Conservation (phyloP, 2,888 invertebrate species). For the Tenthredo scrophulariae region DNA sequence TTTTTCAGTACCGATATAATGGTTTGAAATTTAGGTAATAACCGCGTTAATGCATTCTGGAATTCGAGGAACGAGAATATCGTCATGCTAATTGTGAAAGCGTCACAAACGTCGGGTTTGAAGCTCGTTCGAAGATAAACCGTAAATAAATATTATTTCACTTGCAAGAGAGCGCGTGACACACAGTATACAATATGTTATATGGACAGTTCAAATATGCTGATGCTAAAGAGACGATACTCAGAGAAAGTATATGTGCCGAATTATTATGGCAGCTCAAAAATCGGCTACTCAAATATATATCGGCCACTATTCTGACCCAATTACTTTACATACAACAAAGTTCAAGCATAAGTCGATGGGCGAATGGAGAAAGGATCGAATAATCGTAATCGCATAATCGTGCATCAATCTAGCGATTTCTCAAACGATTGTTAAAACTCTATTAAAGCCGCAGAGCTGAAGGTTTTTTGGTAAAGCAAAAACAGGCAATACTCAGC, state of each 20-base stretch:
- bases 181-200: not conserved
- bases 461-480: not conserved
- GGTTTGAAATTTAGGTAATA: not conserved
- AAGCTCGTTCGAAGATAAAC: constrained; percentile 17
- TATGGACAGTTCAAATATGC: not conserved
- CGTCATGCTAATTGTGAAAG: constrained; percentile 33
- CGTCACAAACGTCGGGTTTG: not conserved
- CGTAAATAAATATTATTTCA: constrained; percentile 1
- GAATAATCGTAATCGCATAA: not conserved
- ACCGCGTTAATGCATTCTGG: not conserved
- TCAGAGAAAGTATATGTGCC: not conserved
- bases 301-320: not conserved
- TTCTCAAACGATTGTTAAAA: constrained; percentile 6
- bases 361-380: not conserved
- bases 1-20: not conserved
- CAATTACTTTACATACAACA: not conserved
- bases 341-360: not conserved
- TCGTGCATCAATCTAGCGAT: not conserved
- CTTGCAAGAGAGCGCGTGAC: not conserved
- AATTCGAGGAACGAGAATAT: not conserved
- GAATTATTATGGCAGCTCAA: not conserved
- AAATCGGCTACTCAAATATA: not conserved
- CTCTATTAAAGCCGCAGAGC: not conserved
- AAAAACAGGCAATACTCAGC: not conserved
- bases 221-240: not conserved